Percentiles rank a stretch among this genome's conserved stretches.
Conservation (phyloP, 2,888 invertebrate species). For the Ommatoiulus sabulosus region DNA sequence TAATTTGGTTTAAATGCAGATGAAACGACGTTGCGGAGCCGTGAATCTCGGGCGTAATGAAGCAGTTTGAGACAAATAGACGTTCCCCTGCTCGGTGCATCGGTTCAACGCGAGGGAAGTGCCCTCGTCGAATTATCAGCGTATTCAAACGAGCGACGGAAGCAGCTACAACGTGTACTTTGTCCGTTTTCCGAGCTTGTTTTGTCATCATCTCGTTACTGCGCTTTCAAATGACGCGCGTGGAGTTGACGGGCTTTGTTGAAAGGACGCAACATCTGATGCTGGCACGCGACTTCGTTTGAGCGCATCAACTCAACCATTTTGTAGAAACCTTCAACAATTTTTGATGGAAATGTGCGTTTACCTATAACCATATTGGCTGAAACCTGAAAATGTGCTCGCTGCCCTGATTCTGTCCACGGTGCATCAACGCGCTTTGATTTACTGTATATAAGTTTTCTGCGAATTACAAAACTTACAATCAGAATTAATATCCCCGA, state of each 20-base stretch:
- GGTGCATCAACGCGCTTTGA: too few species aligned
- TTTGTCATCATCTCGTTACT: neutral
- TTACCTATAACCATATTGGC: too few species aligned
- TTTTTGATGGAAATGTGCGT: too few species aligned
- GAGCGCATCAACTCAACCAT: neutral
- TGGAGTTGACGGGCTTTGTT: neutral
- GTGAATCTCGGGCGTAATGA: constrained; percentile 4
- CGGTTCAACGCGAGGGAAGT: neutral
- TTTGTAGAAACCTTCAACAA: too few species aligned
- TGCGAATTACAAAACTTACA: too few species aligned
- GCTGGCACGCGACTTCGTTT: neutral
- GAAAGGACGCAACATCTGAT: neutral
- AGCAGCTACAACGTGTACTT: neutral
- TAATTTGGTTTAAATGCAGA: constrained; percentile 29
- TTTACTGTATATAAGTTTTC: too few species aligned
- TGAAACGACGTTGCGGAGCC: neutral
- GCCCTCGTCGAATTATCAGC: neutral
- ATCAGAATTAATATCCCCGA: too few species aligned
- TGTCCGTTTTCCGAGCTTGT: neutral
- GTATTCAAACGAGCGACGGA: constrained; percentile 23
- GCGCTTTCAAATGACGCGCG: neutral
- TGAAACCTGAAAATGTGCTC: too few species aligned
- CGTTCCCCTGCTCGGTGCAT: neutral
- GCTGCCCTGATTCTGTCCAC: too few species aligned
- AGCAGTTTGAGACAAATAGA: neutral